Evolutionary conservation across 2,113 vertebrate genomes (phyloP), one percentile per base, ranked within the genome.

Genomic region (Hippotragus niger): DNA sequence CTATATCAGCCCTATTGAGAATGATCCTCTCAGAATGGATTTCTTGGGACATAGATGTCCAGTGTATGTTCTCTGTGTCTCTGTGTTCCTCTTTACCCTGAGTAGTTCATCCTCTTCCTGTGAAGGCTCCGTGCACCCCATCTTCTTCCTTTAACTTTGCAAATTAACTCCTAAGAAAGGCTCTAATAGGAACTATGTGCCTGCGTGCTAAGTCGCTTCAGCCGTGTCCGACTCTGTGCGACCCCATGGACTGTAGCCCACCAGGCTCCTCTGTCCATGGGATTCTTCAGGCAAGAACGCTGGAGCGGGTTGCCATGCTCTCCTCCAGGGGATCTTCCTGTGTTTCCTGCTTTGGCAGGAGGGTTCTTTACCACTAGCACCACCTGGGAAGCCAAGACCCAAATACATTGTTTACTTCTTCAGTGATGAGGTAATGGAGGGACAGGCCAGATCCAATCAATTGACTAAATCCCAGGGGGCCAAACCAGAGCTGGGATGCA

Each of bases 81-180:
- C 62, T 8, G 3, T n/a, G 64, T 76, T 43, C 81, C 55, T 52
- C 33, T 94, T 84, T 52, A 16, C 15, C 6, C 52, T 12, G 8
- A 11, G 16, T 33, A 16, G 25, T 33, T 87, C 76, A 88, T 45
- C 40, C 12, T 80, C 19, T 45, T 11, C 40, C 45, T 43, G 15
- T 43, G 33, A 21, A 12, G 23, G 45, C 83, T 94, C 43, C 90
- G 21, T 29, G 60, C n/a, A 71, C 31, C 31, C 47, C 25, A 58
- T 74, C 62, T 91, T 93, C 12, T 92, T 53, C 36, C 27, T 40
- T 93, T 4, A 74, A 60, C 40, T 90, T 47, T 58, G 83, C 31
- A 64, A 29, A 90, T 12, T 76, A 45, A 0, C 23, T 91, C 36
- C 14, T 45, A 90, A 45, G 47, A 64, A 64, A 87, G 23, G 67